Base-by-base conservation (phyloP, 1,140 invertebrate genomes). In the Anthonomus grandis region DNA sequence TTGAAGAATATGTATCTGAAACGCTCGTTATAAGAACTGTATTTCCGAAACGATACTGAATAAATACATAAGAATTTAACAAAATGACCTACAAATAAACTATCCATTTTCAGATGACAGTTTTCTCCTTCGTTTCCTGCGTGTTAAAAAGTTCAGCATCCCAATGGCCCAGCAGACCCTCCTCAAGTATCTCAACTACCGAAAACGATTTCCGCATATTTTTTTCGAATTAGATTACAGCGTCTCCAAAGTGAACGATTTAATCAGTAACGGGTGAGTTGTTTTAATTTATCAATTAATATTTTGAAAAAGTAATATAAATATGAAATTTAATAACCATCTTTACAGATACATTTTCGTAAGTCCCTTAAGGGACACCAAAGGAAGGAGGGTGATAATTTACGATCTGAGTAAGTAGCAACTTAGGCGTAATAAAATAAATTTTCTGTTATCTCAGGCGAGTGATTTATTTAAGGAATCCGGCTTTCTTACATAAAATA, bases 81-180 rank as follows among this genome's bases (percentile, higher is more conserved):
- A n/a, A n/a, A n/a, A n/a, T n/a, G n/a, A n/a, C n/a, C n/a, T n/a
- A n/a, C n/a, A n/a, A n/a, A n/a, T n/a, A n/a, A n/a, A n/a, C n/a
- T 46, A 42, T 51, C 38, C 47, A 52, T 31, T 66, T 75, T 39
- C 74, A 83, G 89, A 91, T 73, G 80, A 83, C 37, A 79, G 74
- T 49, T 92, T 91, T 70, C 75, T 91, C 52, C 73, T 91, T 27
- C 76, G 88, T 31, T 92, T 91, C 66, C 75, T 91, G 41, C 78
- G 89, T 2, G 79, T 82, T 36, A 86, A 89, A 68, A 91, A 91
- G 70, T 91, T 84, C 75, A 86, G 85, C 63, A 78, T 93, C 13
- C 85, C 84, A 1, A 83, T 90, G 79, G 85, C 90, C 0, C 83
- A 91, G 66, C 83, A 89, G 64, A 85, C 83, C 8, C 67, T 93